phyloP scores from a whole-genome alignment of 1,140 invertebrate genomes.

The Aphelinus atriplicis region DNA sequence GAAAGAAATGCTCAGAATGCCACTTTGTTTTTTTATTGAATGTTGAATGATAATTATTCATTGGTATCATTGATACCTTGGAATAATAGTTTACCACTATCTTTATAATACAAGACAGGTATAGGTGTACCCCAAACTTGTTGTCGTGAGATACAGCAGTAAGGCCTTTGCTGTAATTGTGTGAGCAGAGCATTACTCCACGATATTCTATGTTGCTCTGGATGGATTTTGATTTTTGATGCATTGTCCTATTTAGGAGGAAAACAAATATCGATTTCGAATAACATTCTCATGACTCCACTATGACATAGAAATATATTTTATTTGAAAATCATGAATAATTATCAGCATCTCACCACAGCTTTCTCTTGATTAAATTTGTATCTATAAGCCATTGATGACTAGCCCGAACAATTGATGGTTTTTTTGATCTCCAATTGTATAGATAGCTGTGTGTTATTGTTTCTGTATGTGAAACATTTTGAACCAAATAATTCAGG shows the following conservation, averaged over 20 bases:
- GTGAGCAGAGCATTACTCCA: conserved; percentile 69
- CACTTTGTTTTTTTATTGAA: too few relatives aligned
- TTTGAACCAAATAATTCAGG: conserved; percentile 64
- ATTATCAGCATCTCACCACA: conserved; percentile 70
- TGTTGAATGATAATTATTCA: too few relatives aligned
- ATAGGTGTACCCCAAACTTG: conserved; percentile 97
- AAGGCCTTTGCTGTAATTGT: conserved; percentile 79
- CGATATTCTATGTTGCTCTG: conserved; percentile 67
- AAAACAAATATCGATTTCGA: conserved; percentile 34
- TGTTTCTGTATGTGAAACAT: conserved; percentile 75
- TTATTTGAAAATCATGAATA: too few relatives aligned
- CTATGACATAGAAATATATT: too few relatives aligned
- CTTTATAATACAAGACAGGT: conserved; percentile 84
- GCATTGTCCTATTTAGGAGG: conserved; percentile 57
- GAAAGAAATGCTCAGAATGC: too few relatives aligned
- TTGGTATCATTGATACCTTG: too few relatives aligned
- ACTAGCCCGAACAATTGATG: conserved; percentile 91
- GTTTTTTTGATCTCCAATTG: conserved; percentile 97
- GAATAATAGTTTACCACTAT: conserved; percentile 68
- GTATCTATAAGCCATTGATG: conserved; percentile 98
- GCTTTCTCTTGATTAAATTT: conserved; percentile 76
- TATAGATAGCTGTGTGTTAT: conserved; percentile 94
- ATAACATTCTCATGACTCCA: conserved; percentile 2
- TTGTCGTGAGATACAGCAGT: conserved; percentile 99
- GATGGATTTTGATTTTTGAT: conserved; percentile 70